These are phyloP conservation scores for Euplexia lucipara DNA, from an alignment of 2,888 invertebrate genomes.

Conservation along the genomic window DNA sequence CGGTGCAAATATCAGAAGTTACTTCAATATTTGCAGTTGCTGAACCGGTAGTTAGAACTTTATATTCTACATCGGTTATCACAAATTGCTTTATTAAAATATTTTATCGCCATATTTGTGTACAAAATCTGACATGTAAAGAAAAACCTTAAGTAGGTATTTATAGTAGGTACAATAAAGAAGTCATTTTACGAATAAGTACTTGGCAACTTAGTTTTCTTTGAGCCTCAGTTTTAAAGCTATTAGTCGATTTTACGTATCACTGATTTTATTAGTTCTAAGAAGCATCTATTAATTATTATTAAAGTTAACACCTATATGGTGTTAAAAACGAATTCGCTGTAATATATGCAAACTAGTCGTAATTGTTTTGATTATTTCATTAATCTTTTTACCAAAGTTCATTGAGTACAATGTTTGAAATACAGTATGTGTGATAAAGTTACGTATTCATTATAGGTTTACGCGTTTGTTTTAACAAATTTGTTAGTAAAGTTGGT, in stretches of 20 bases:
- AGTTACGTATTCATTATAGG: background rate
- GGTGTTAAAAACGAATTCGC: conserved; percentile 43
- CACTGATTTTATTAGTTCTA: conserved; percentile 47
- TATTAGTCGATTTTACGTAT: conserved; percentile 43
- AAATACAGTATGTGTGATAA: conserved; percentile 5
- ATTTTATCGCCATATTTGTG: conserved; percentile 3
- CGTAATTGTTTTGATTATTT: conserved; percentile 10
- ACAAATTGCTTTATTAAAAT: background rate
- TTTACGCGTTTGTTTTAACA: conserved; percentile 14
- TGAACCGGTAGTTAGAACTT: background rate
- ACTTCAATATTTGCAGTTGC: background rate
- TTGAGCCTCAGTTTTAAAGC: conserved; percentile 31
- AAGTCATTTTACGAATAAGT: conserved; percentile 26
- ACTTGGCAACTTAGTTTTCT: conserved; percentile 14
- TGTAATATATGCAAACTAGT: conserved; percentile 37
- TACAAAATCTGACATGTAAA: conserved; percentile 23
- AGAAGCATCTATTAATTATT: conserved; percentile 21
- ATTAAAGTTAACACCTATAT: conserved; percentile 19
- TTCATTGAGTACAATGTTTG: conserved; percentile 18
- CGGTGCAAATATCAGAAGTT: background rate
- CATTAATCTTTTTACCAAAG: conserved; percentile 32
- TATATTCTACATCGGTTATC: too few relatives aligned
- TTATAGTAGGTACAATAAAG: conserved; percentile 39
- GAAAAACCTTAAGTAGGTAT: conserved; percentile 23
- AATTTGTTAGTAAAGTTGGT: conserved; percentile 1